Base-by-base conservation (phyloP, 2,888 invertebrate genomes). In the Petrophora chlorosata region DNA sequence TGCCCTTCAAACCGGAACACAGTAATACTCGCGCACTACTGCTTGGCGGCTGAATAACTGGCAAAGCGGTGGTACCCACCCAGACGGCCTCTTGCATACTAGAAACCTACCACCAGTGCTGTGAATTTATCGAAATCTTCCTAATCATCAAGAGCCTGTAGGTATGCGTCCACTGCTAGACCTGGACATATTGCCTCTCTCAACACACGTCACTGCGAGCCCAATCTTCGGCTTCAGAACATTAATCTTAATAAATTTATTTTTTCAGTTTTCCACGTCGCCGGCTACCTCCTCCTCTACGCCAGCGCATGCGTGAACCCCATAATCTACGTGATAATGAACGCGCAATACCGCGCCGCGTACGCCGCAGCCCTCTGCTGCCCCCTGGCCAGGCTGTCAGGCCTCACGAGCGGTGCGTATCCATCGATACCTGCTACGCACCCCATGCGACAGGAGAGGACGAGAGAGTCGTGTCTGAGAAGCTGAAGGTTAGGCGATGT, bases 281-380 rank as follows among this genome's bases (percentile, higher is more conserved):
- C 95, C 68, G 95, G 97, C 59, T 97, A 97, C 86, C 92, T 97
- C 26, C 92, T 97, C 67, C 92, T 97, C 65, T 98, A 97, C 86
- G 91, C 96, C 65, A 96, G 97, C 39, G 95, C 97, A 13, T 97
- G 97, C 88, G 95, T 97, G 57, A 98, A 98, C 85, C 97, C 97
- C 1, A 95, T 98, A 62, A 97, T 98, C 81, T 98, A 98, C 88
- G 97, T 97, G 53, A 97, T 97, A 65, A 97, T 97, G 97, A 97
- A 97, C 85, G 96, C 96, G 74, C 97, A 97, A 78, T 98, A 97
- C 83, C 92, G 97, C 58, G 95, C 96, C 66, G 97, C 97, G 38
- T 97, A 97, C 87, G 94, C 94, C 59, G 94, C 95, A 0, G 94
- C 96, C 3, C 91, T 96, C 51, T 92, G 94, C 79, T 95, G 95